A percentile compares a stretch with the other conserved stretches of the same genome.
Conservation (phyloP, 2,113 vertebrate genomes). For the Zeus faber region DNA sequence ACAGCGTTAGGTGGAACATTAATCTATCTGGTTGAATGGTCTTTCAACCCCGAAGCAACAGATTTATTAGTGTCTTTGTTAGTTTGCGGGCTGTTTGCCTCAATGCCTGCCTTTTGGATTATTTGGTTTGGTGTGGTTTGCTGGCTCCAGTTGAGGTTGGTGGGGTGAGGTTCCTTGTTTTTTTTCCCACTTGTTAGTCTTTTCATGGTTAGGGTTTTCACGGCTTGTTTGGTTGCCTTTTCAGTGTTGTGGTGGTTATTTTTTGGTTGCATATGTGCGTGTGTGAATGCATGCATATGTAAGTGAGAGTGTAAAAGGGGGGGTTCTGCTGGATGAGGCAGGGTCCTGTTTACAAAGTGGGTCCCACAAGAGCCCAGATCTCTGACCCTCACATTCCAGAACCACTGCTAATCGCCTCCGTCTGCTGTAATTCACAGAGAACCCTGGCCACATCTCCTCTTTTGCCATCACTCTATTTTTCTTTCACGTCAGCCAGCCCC, state of each 20-base stretch:
- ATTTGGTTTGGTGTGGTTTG: slow-evolving; percentile 22
- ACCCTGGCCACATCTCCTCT: slow-evolving; percentile 53
- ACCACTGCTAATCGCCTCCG: slow-evolving; percentile 71
- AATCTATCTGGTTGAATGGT: slow-evolving; percentile 34
- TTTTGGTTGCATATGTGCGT: slow-evolving; percentile 26
- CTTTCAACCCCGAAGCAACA: slow-evolving; percentile 12
- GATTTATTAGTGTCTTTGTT: no score
- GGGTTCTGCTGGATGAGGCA: slow-evolving; percentile 56
- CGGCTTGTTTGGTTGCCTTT: slow-evolving; percentile 1
- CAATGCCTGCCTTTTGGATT: slow-evolving; percentile 10
- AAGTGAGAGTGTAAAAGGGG: slow-evolving; percentile 21
- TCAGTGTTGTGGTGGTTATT: not conserved
- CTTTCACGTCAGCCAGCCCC: slow-evolving; percentile 23
- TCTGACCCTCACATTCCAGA: slow-evolving; percentile 76
- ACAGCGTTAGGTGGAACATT: no score
- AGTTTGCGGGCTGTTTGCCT: slow-evolving; percentile 16
- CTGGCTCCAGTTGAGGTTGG: slow-evolving; percentile 5
- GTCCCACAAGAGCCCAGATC: slow-evolving; percentile 72
- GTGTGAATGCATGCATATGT: slow-evolving; percentile 31
- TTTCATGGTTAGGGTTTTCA: slow-evolving; percentile 9
- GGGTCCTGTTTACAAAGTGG: slow-evolving; percentile 72
- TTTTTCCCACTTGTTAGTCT: no score
- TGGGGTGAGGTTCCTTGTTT: no score
- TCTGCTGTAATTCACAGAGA: slow-evolving; percentile 58
- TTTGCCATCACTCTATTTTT: slow-evolving; percentile 46